A percentile compares a stretch with the other conserved stretches of the same genome.
phyloP scores from a whole-genome alignment of 2,113 vertebrate species.

The Podarcis raffonei region DNA sequence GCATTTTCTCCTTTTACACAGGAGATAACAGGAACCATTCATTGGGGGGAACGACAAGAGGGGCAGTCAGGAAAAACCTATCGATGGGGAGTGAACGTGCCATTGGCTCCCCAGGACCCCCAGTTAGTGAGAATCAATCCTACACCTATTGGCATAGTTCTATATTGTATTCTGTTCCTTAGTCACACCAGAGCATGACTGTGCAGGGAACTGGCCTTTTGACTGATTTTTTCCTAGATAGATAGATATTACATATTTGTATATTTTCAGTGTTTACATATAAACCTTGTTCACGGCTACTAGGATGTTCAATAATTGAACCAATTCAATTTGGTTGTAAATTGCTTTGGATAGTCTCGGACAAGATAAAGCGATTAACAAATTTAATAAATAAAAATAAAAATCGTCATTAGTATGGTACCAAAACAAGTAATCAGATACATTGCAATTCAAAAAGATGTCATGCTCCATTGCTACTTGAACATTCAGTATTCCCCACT shows the following conservation, averaged over 20 bases:
- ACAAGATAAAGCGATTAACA: no score
- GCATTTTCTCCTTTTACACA: background rate
- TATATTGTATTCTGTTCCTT: background rate
- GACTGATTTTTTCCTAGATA: no score
- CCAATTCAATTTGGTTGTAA: background rate
- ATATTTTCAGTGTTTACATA: background rate
- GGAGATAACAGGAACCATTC: background rate
- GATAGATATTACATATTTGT: background rate
- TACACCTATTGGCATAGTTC: background rate
- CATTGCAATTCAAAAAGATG: background rate
- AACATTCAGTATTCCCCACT: background rate
- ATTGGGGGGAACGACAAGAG: background rate
- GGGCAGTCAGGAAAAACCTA: background rate
- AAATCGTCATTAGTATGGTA: background rate
- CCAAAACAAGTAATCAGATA: background rate
- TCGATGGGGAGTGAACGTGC: background rate
- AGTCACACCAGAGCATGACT: background rate
- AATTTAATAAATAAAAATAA: no score
- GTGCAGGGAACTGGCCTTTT: background rate
- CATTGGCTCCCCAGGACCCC: background rate
- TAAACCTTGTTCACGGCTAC: background rate
- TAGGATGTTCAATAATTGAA: background rate
- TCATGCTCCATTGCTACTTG: background rate
- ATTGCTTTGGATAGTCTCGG: no score
- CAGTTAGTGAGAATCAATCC: background rate